Evolutionary conservation across 2,797 vertebrate species (phyloP).

Genomic region (Pseudochirops corinnae): DNA sequence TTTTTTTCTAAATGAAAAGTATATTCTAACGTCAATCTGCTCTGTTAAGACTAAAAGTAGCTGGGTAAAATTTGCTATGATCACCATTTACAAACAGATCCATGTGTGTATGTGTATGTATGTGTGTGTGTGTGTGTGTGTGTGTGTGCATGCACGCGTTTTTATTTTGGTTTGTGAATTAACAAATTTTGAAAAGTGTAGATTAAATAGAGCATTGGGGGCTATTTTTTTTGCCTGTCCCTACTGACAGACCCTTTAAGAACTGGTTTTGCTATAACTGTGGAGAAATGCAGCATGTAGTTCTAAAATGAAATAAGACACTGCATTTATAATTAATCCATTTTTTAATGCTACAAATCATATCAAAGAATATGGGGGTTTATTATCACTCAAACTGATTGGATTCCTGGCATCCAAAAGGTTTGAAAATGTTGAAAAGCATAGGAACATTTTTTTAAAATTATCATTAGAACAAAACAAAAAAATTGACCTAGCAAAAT

Average conservation of each 20-base stretch:
- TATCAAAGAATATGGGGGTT: slow-evolving; percentile 27
- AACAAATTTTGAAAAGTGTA: slow-evolving; percentile 53
- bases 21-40: slow-evolving; percentile 19
- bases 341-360: slow-evolving; percentile 53
- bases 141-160: not conserved
- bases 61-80: slow-evolving; percentile 55
- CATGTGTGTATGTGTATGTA: not conserved
- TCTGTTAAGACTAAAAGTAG: slow-evolving; percentile 34
- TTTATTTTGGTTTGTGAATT: slow-evolving; percentile 4
- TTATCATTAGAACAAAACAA: slow-evolving; percentile 34
- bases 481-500: slow-evolving; percentile 53
- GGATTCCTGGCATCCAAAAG: slow-evolving; percentile 46
- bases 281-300: slow-evolving; percentile 59
- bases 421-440: slow-evolving; percentile 39
- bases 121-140: not conserved
- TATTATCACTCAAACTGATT: slow-evolving; percentile 26
- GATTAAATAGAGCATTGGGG: slow-evolving; percentile 23
- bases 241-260: slow-evolving; percentile 42
- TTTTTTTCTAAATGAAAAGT: slow-evolving; percentile 9
- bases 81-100: slow-evolving; percentile 33
- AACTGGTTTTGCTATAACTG: slow-evolving; percentile 60
- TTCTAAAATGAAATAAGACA: slow-evolving; percentile 28
- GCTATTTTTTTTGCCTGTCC: slow-evolving; percentile 30
- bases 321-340: slow-evolving; percentile 65
- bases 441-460: slow-evolving; percentile 47